Evolutionary conservation across 2,888 invertebrate species (phyloP), one percentile per base, ranked within the genome.

Genomic region (Rhagium mordax): DNA sequence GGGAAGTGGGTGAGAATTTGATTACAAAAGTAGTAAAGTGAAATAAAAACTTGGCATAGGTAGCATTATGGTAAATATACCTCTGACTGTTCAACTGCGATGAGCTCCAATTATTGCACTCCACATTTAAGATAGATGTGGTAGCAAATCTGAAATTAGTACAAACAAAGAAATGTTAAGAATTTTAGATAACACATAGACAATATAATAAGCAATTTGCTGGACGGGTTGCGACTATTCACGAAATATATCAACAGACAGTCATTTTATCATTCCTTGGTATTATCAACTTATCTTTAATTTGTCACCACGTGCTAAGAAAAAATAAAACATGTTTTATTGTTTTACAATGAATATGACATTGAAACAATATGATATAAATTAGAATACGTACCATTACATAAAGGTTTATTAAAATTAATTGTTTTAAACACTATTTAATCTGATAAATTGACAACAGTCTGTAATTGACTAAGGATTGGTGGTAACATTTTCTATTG

Each of bases 381-480:
- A 67, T 41, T 67, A 33, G 29, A 65, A 18, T 67, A n/a, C n/a
- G n/a, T n/a, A 55, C 4, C 57, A 16, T 67, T 24, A 47, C 24
- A 57, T 51, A 67, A 20, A 47, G 51, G 21, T 57, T 47, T 27
- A 67, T 57, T 18, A 24, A n/a, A 27, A 8, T 67, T 57, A 67
- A 67, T 55, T 67, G 47, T 67, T 67, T 67, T 67, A 67, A 33
- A 41, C 55, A 67, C 67, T 57, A 57, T 55, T 47, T 41, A 67
- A 67, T 51, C 47, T 24, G 20, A 67, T 57, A 55, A 67, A 67
- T 55, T 67, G 67, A n/a, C 18, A 15, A 55, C 18, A 55, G 13
- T 41, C 41, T 41, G 5, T 7, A n/a, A 33, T 29, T 29, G 61
- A 21, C 48, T 47, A 61, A 61, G 61, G 61, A 61, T 41, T 47